Percentiles rank a stretch among this genome's conserved stretches.
Conservation (phyloP, 2,797 vertebrate genomes). For the Geotrypetes seraphini region DNA sequence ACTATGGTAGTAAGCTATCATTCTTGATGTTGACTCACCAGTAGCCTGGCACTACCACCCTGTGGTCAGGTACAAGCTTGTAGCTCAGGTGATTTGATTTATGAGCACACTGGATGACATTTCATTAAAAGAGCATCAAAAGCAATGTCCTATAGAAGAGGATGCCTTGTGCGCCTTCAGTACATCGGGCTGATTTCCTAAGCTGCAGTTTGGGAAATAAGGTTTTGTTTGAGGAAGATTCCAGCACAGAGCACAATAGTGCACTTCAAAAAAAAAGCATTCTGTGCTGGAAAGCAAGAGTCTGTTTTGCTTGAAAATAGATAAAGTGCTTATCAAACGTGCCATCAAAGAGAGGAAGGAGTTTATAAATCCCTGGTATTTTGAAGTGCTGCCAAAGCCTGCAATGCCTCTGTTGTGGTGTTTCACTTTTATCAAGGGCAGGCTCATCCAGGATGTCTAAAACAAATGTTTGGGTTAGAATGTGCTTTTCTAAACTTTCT, state of each 20-base stretch:
- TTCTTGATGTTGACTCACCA: background rate
- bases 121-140: background rate
- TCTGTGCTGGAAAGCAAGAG: conserved; percentile 32
- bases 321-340: conserved; percentile 49
- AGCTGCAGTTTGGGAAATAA: background rate
- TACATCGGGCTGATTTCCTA: background rate
- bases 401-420: conserved; percentile 25
- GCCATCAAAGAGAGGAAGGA: conserved; percentile 40
- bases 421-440: conserved; percentile 25
- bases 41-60: background rate
- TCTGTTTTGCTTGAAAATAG: conserved; percentile 23
- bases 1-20: too few species aligned
- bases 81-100: background rate
- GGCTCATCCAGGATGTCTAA: conserved; percentile 18
- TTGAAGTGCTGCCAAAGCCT: conserved; percentile 34
- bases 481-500: too few species aligned
- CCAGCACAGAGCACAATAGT: conserved; percentile 27
- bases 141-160: background rate
- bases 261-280: conserved; percentile 32
- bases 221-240: conserved; percentile 19
- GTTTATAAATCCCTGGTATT: conserved; percentile 39
- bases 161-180: background rate
- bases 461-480: too few species aligned
- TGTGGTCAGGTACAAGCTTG: conserved; percentile 1
- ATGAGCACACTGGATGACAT: background rate